Percentiles rank a stretch among this genome's conserved stretches.
phyloP scores from a whole-genome alignment of 2,888 invertebrate species.

The Odontocerum albicorne region DNA sequence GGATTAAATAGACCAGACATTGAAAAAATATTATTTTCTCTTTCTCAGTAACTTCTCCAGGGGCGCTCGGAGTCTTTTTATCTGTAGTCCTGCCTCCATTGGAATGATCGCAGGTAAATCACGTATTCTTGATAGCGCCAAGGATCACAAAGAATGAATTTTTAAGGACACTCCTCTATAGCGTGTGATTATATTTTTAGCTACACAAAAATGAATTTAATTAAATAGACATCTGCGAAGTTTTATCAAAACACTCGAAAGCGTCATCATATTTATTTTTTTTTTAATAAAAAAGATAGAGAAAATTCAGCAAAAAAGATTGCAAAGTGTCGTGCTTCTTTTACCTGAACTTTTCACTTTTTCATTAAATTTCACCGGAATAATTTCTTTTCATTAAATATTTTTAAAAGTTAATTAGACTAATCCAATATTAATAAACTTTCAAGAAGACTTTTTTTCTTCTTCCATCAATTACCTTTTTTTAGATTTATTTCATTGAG shows the following conservation, averaged over 20 bases:
- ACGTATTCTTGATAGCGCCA: slow-evolving; percentile 31
- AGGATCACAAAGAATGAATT: slow-evolving; percentile 34
- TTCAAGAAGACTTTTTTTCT: too few species aligned
- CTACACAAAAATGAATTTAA: background rate
- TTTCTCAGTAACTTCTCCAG: slow-evolving; percentile 25
- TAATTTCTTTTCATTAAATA: too few species aligned
- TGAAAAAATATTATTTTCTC: too few species aligned
- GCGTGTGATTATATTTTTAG: slow-evolving; percentile 17
- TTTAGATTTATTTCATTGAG: too few species aligned
- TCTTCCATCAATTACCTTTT: too few species aligned
- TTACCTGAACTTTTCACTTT: too few species aligned
- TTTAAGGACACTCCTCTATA: slow-evolving; percentile 27
- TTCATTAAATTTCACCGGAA: too few species aligned
- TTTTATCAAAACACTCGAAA: slow-evolving; percentile 6
- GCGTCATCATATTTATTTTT: background rate
- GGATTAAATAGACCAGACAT: too few species aligned
- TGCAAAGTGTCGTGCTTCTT: background rate
- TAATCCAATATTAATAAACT: too few species aligned
- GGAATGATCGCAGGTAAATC: slow-evolving; percentile 25
- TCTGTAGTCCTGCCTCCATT: slow-evolving; percentile 4
- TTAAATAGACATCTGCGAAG: background rate
- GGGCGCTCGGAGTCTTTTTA: slow-evolving; percentile 9
- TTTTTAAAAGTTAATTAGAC: too few species aligned
- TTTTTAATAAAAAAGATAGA: too few species aligned
- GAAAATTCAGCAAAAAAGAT: too few species aligned